Conservation (phyloP, 2,888 invertebrate species). For the Tubiluchus corallicola region DNA sequence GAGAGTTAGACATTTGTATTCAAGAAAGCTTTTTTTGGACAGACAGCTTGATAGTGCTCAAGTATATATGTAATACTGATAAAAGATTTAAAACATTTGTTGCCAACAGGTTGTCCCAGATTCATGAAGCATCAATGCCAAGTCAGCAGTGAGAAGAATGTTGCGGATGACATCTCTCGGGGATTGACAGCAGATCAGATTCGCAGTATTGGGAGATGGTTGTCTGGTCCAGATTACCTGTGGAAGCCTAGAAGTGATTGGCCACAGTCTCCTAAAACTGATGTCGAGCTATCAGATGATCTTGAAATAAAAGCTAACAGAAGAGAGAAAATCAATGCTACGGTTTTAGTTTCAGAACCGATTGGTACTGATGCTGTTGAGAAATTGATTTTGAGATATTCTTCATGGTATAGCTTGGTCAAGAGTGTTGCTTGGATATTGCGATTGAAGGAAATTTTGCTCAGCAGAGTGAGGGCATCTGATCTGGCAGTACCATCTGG, state of each 20-base stretch:
- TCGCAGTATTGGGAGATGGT: constrained; percentile 4
- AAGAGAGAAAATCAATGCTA: not conserved
- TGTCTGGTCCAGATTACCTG: constrained; percentile 8
- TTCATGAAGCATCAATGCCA: not conserved
- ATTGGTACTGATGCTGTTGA: not conserved
- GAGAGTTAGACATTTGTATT: too few relatives aligned
- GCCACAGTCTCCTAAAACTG: too few relatives aligned
- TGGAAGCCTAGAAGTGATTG: too few relatives aligned
- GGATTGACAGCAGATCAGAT: constrained; percentile 7
- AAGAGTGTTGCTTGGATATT: constrained; percentile 1
- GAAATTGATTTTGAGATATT: not conserved
- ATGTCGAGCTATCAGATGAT: constrained; percentile 4
- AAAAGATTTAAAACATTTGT: constrained; percentile 8
- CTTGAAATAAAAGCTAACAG: not conserved
- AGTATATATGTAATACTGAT: not conserved
- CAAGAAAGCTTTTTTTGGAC: not conserved
- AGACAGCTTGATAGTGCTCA: constrained; percentile 5
- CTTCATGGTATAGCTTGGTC: constrained; percentile 5
- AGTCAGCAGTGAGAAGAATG: constrained; percentile 2
- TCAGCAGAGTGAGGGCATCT: not conserved
- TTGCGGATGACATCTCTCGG: constrained; percentile 7
- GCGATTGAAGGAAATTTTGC: not conserved
- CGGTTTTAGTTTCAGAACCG: too few relatives aligned
- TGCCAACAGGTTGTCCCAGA: constrained; percentile 5
- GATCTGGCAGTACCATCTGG: too few relatives aligned